Percentiles rank a stretch among this genome's conserved stretches.
Evolutionary conservation across 2,888 invertebrate genomes (phyloP).

Genomic region (Dicyrtoma fusca): DNA sequence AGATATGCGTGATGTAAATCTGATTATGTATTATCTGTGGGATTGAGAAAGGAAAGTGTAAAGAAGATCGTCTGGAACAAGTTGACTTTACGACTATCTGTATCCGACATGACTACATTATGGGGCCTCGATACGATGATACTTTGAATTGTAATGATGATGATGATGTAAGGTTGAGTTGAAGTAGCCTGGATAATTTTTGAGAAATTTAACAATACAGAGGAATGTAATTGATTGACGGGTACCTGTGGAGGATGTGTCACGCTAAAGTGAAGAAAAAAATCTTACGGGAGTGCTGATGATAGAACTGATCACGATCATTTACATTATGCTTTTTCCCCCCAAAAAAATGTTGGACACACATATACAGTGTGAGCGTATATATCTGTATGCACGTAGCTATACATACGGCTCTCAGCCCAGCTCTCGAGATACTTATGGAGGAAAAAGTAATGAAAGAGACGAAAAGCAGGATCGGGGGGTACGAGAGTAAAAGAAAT

Average conservation of each 20-base stretch:
- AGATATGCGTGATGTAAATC: no score
- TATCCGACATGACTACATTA: no score
- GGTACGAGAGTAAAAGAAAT: conserved; percentile 8
- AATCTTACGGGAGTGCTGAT: conserved; percentile 19
- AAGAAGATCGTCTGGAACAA: no score
- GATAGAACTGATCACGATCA: conserved; percentile 29
- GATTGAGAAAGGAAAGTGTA: no score
- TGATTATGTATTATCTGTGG: no score
- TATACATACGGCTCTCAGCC: no score
- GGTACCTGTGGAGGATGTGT: conserved; percentile 34
- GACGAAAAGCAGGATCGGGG: not conserved
- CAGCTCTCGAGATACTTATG: no score
- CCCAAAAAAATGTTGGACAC: not conserved
- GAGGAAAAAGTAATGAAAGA: conserved; percentile 10
- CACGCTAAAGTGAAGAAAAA: conserved; percentile 28
- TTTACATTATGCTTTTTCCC: conserved; percentile 13
- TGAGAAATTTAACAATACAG: conserved; percentile 34
- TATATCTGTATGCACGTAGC: no score
- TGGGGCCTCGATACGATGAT: no score
- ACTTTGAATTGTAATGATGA: conserved; percentile 28
- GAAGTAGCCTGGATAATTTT: conserved; percentile 40
- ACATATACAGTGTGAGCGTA: no score
- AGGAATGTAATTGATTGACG: conserved; percentile 44
- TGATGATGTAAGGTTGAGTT: conserved; percentile 36
- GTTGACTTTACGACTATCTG: no score